Conservation (phyloP, 1,140 invertebrate genomes). For the Pogonus chalceus region DNA sequence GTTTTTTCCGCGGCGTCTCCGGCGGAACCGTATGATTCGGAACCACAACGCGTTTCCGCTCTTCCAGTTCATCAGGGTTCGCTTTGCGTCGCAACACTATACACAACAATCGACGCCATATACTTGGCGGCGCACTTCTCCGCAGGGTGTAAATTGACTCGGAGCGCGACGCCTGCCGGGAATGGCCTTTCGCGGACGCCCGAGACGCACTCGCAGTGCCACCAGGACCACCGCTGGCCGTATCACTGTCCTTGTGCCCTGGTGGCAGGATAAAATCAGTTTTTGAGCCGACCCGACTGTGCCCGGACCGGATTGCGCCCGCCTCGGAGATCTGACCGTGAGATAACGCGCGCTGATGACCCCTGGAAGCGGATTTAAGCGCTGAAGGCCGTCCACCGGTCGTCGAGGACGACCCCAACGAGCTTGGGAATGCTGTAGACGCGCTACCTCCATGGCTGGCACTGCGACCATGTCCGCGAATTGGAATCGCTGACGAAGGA, state of each 20-base stretch:
- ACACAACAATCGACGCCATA: conserved; percentile 55
- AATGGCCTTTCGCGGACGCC: conserved; percentile 46
- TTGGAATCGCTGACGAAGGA: conserved; percentile 16
- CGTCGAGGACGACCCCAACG: conserved; percentile 32
- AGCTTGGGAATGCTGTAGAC: conserved; percentile 36
- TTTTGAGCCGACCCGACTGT: conserved; percentile 69
- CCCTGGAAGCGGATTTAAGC: conserved; percentile 56
- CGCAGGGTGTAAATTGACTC: conserved; percentile 83
- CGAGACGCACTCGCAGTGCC: conserved; percentile 38
- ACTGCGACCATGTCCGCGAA: conserved; percentile 58
- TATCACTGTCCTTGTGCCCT: conserved; percentile 51
- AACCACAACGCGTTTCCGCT: conserved; percentile 60
- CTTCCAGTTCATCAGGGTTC: conserved; percentile 44
- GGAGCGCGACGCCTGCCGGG: conserved; percentile 57
- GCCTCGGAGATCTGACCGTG: conserved; percentile 63
- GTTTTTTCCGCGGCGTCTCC: conserved; percentile 61
- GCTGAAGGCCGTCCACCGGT: conserved; percentile 48
- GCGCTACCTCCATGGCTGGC: conserved; percentile 67
- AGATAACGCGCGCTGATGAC: conserved; percentile 74
- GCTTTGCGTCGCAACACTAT: conserved; percentile 45
- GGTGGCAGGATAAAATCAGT: conserved; percentile 81
- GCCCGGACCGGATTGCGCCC: conserved; percentile 44
- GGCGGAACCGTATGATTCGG: conserved; percentile 75
- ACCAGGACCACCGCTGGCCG: conserved; percentile 36
- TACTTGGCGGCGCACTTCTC: conserved; percentile 53